Conservation (phyloP, 1,140 invertebrate genomes). For the Leptoteleia sp. region DNA sequence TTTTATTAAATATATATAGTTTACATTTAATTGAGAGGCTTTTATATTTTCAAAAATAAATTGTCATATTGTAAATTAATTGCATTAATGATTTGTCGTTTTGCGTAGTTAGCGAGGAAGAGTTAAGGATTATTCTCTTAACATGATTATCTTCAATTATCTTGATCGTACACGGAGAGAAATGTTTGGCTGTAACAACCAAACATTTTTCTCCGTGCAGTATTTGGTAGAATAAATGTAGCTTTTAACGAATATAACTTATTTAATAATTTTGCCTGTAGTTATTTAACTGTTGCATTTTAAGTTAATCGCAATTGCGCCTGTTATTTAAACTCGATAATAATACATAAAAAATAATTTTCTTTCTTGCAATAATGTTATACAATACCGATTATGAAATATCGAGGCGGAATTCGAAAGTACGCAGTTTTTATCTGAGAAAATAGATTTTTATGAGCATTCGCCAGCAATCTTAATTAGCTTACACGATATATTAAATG, state of each 20-base stretch:
- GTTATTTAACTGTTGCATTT: conserved; percentile 1
- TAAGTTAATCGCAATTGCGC: conserved; percentile 6
- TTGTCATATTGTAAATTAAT: conserved; percentile 25
- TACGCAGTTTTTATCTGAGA: conserved; percentile 35
- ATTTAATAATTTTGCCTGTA: conserved; percentile 1
- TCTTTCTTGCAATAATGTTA: conserved; percentile 12
- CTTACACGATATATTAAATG: no score
- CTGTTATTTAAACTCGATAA: conserved; percentile 39
- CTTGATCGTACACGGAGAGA: no score
- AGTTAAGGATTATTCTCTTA: conserved; percentile 3
- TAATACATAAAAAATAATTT: conserved; percentile 40
- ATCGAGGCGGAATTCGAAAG: conserved; percentile 17
- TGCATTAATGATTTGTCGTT: conserved; percentile 35
- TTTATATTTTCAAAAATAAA: conserved; percentile 43
- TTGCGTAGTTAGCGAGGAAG: conserved; percentile 6
- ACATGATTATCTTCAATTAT: conserved; percentile 2
- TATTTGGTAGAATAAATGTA: no score
- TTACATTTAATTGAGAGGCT: conserved; percentile 7
- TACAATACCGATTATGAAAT: conserved; percentile 1
- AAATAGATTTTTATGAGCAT: conserved; percentile 53
- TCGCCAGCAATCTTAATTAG: conserved; percentile 34
- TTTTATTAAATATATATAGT: conserved; percentile 9
- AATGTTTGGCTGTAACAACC: no score
- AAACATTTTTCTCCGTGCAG: no score
- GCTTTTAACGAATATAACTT: conserved; percentile 10